Evolutionary conservation across 2,888 invertebrate species (phyloP).

Genomic region (Tricholauxania praeusta): DNA sequence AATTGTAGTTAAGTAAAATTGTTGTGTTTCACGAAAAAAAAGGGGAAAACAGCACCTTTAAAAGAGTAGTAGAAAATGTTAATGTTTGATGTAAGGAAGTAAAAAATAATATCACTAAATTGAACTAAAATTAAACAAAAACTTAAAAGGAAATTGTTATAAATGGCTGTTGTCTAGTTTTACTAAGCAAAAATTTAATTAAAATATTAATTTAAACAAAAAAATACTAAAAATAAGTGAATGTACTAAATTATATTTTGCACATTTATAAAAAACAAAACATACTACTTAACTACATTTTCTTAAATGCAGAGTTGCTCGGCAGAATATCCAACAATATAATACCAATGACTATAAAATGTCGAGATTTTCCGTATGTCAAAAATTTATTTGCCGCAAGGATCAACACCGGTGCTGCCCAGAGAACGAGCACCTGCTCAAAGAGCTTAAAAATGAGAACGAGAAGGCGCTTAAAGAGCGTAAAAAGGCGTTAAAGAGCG

Average conservation of each 20-base stretch:
- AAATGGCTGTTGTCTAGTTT: constrained; percentile 32
- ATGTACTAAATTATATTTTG: constrained; percentile 15
- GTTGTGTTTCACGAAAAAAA: constrained; percentile 6
- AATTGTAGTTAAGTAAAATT: constrained; percentile 11
- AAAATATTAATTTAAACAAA: neutral
- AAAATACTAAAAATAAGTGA: constrained; percentile 22
- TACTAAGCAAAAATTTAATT: neutral
- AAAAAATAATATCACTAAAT: too few relatives aligned
- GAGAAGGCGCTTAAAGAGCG: too few relatives aligned
- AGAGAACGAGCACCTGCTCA: too few relatives aligned
- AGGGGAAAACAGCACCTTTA: neutral
- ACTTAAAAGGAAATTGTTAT: constrained; percentile 16
- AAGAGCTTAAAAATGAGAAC: too few relatives aligned
- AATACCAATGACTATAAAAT: too few relatives aligned
- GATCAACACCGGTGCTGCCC: too few relatives aligned
- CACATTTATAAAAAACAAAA: constrained; percentile 4
- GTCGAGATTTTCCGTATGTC: too few relatives aligned
- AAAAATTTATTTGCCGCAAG: too few relatives aligned
- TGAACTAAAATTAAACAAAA: too few relatives aligned
- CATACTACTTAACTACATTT: neutral
- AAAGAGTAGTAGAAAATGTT: constrained; percentile 20
- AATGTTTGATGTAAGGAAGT: constrained; percentile 24
- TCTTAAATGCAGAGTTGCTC: too few relatives aligned
- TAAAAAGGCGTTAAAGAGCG: too few relatives aligned
- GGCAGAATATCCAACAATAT: too few relatives aligned